Evolutionary conservation across 2,113 vertebrate species (phyloP), one percentile per base, ranked within the genome.

Genomic region (Percopsis transmontana): DNA sequence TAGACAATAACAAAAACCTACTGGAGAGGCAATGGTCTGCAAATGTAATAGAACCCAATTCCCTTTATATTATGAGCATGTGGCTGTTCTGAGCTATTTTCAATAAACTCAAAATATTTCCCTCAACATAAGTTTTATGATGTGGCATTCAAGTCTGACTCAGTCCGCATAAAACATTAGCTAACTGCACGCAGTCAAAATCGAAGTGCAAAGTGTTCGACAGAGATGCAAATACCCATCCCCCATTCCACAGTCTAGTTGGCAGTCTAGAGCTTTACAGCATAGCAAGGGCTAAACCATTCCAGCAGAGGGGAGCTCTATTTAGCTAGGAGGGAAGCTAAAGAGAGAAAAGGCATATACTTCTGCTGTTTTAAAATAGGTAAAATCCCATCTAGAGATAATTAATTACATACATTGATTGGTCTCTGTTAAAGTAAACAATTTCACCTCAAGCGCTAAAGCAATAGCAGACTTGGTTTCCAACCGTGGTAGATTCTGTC

Each of bases 221-320:
- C 27, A 33, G 27, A 88, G 76, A 77, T 68, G 14, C 8, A 33
- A 33, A 33, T 58, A 39, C 27, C 20, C 6, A 11, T 61, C 44
- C 39, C 19, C 21, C 51, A 42, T 23, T 39, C 54, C 70, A 79
- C 85, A 86, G 74, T 75, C 72, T 74, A 83, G 61, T 79, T 56
- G 70, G 53, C 70, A 64, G 68, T 57, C 70, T 71, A 41, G 80
- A 81, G 76, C 73, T 82, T 71, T 68, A 85, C 85, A 76, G 83
- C 76, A 65, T 27, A 72, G 66, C 62, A 77, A 21, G 79, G 88
- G 81, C 73, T 72, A 60, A 84, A 90, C 88, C 88, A 90, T 85
- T 84, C 38, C 27, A 80, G 64, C 57, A 73, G 51, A 55, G 62
- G 74, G 82, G 86, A 40, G 77, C 58, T 68, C 23, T 73, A 53